Evolutionary conservation across 2,797 vertebrate species (phyloP).

Genomic region (Phrynocephalus vlangalii): DNA sequence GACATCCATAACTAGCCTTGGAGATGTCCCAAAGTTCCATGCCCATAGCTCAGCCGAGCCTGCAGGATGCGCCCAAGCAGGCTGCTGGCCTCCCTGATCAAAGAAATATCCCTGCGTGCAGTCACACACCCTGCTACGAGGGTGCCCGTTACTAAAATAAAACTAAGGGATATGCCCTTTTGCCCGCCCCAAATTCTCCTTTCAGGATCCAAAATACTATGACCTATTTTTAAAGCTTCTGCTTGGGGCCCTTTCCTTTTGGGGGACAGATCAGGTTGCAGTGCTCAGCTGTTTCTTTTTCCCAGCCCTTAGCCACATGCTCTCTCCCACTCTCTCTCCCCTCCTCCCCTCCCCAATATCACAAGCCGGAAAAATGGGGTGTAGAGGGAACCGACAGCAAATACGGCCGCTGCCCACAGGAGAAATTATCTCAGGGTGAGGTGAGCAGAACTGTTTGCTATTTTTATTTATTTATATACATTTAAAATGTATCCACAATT

Average conservation of each 20-base stretch:
- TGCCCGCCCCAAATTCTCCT: conserved; percentile 33
- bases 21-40: too few species aligned
- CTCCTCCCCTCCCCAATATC: background rate
- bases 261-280: conserved; percentile 28
- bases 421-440: background rate
- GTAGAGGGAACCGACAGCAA: too few species aligned
- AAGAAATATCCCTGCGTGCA: background rate
- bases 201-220: conserved; percentile 57
- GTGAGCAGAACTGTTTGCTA: background rate
- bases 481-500: too few species aligned
- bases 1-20: too few species aligned
- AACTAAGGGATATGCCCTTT: conserved; percentile 22
- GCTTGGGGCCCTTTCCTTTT: background rate
- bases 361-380: background rate
- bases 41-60: too few species aligned
- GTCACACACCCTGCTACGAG: background rate
- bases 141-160: conserved; percentile 2
- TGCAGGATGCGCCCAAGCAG: too few species aligned
- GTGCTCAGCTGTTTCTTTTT: conserved; percentile 59
- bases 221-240: conserved; percentile 63
- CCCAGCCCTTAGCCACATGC: background rate
- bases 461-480: background rate
- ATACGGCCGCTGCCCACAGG: background rate
- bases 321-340: background rate
- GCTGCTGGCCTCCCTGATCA: background rate